Evolutionary conservation across 2,113 vertebrate species (phyloP).

Genomic region (Gallinago media): DNA sequence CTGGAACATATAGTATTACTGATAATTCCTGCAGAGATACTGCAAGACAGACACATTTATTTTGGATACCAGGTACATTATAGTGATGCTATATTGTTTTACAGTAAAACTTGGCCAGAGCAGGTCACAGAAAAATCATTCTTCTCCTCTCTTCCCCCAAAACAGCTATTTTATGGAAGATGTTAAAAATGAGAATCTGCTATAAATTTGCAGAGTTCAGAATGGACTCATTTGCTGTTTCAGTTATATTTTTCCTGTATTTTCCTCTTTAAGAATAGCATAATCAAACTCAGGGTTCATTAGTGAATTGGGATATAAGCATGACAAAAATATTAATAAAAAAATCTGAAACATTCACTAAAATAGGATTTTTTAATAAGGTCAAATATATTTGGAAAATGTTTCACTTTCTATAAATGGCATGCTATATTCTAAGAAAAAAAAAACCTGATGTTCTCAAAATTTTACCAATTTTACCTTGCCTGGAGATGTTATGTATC

Average conservation of each 20-base stretch:
- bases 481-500: not conserved
- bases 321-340: slow-evolving; percentile 43
- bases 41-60: slow-evolving; percentile 5
- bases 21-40: slow-evolving; percentile 56
- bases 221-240: not conserved
- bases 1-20: slow-evolving; percentile 47
- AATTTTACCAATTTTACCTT: not conserved
- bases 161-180: slow-evolving; percentile 1
- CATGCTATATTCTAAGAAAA: not conserved
- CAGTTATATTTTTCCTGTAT: not conserved
- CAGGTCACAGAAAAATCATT: slow-evolving; percentile 36
- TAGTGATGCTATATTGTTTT: not conserved
- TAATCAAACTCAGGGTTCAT: slow-evolving; percentile 50
- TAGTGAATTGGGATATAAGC: slow-evolving; percentile 56
- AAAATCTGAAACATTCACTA: not conserved
- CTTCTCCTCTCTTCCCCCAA: not conserved
- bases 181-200: slow-evolving; percentile 32
- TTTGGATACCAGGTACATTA: slow-evolving; percentile 25
- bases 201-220: slow-evolving; percentile 36
- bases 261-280: slow-evolving; percentile 26
- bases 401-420: slow-evolving; percentile 28
- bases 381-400: slow-evolving; percentile 51
- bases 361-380: slow-evolving; percentile 53
- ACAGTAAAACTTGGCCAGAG: slow-evolving; percentile 30
- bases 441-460: not conserved